Conservation (phyloP, 2,888 invertebrate genomes). For the Tupiocoris notatus region DNA sequence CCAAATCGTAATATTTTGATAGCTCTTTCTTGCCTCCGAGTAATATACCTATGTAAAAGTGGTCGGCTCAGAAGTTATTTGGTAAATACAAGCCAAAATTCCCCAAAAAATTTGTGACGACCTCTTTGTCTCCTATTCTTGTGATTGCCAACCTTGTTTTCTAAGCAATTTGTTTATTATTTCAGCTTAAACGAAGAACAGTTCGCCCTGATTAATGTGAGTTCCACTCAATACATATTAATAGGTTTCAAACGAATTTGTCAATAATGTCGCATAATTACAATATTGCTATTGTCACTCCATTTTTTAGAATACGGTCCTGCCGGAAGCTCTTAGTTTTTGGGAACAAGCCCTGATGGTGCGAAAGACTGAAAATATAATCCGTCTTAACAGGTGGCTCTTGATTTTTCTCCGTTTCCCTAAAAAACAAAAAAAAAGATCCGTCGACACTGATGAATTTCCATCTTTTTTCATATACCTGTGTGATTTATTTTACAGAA, state of each 20-base stretch:
- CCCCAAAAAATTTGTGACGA: too few species aligned
- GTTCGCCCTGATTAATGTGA: slow-evolving; percentile 86
- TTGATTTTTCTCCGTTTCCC: too few species aligned
- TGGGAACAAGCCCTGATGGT: slow-evolving; percentile 93
- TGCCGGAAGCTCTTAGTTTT: slow-evolving; percentile 88
- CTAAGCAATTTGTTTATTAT: slow-evolving; percentile 50
- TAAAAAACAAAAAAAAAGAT: too few species aligned
- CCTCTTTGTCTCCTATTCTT: too few species aligned
- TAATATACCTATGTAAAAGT: too few species aligned
- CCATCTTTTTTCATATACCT: too few species aligned
- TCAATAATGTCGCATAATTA: background rate
- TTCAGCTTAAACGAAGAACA: slow-evolving; percentile 78
- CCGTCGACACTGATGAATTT: too few species aligned
- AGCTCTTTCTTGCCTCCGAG: too few species aligned
- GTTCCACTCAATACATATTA: slow-evolving; percentile 54
- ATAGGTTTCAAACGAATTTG: slow-evolving; percentile 34
- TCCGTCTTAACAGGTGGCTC: slow-evolving; percentile 80
- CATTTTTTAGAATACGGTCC: slow-evolving; percentile 72
- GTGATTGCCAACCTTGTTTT: too few species aligned
- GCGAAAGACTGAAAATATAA: slow-evolving; percentile 78
- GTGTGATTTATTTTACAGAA: slow-evolving; percentile 69
- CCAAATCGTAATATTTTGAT: too few species aligned
- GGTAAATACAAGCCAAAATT: too few species aligned
- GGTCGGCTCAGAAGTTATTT: too few species aligned
- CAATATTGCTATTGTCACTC: background rate